phyloP scores from a whole-genome alignment of 2,888 invertebrate species.

The Drosophila affinis region DNA sequence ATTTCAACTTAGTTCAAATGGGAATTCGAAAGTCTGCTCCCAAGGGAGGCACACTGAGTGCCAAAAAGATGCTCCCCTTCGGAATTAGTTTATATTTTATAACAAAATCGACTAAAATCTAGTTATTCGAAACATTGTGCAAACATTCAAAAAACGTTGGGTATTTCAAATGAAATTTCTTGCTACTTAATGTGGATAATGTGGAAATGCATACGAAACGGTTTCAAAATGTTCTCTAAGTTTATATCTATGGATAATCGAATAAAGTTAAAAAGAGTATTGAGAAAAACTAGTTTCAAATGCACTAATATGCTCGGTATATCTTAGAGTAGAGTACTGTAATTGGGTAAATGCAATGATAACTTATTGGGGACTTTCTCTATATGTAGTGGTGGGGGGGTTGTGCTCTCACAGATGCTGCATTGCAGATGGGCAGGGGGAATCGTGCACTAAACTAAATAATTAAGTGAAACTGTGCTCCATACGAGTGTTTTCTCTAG shows the following conservation, averaged over 20 bases:
- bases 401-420: not conserved
- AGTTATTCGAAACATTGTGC: not conserved
- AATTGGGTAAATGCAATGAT: no score
- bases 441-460: not conserved
- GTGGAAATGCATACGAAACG: not conserved
- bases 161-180: no score
- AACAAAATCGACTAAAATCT: not conserved
- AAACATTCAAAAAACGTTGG: no score
- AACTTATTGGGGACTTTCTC: not conserved
- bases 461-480: not conserved
- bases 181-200: not conserved
- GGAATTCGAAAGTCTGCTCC: not conserved
- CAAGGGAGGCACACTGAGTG: not conserved
- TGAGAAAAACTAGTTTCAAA: no score
- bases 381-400: not conserved
- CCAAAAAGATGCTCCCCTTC: not conserved
- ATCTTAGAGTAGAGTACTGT: no score
- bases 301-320: no score
- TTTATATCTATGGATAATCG: no score
- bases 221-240: no score
- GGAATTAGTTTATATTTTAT: no score
- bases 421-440: not conserved
- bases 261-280: no score
- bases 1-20: not conserved
- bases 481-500: not conserved